Evolutionary conservation across 1,140 invertebrate genomes (phyloP).

Genomic region (Araneus ventricosus): DNA sequence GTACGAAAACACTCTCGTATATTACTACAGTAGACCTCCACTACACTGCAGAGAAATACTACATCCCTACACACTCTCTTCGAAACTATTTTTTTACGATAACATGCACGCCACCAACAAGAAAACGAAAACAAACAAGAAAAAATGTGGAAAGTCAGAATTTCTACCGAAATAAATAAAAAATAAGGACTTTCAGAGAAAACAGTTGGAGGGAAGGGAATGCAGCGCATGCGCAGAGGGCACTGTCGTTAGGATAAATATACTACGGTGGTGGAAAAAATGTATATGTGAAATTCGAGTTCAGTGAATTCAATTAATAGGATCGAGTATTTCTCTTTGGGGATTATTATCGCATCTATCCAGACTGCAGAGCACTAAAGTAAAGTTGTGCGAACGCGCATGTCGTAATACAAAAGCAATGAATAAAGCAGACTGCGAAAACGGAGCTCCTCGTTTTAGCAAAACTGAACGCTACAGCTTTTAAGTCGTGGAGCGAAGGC

Average conservation of each 20-base stretch:
- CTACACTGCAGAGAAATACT: neutral
- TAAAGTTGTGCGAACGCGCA: neutral
- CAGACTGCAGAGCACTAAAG: conserved; percentile 15
- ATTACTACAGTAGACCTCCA: neutral
- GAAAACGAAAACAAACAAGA: neutral
- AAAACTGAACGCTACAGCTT: conserved; percentile 15
- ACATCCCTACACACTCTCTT: neutral
- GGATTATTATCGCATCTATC: conserved; percentile 56
- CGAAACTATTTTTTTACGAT: neutral
- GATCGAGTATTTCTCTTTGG: conserved; percentile 13
- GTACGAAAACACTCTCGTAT: neutral
- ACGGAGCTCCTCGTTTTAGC: conserved; percentile 39
- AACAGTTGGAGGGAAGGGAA: neutral
- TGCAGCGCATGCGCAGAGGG: neutral
- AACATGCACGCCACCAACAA: neutral
- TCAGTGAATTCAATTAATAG: conserved; percentile 49
- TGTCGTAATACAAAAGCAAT: conserved; percentile 37
- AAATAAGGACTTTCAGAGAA: neutral
- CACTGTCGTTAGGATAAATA: neutral
- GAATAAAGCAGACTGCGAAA: conserved; percentile 39
- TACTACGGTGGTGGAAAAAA: neutral
- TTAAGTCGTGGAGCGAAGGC: conserved; percentile 30
- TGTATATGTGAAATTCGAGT: neutral
- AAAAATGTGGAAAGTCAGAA: neutral
- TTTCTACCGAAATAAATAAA: conserved; percentile 3